Conservation (phyloP, 2,888 invertebrate genomes). For the Oscheius myriophilus region DNA sequence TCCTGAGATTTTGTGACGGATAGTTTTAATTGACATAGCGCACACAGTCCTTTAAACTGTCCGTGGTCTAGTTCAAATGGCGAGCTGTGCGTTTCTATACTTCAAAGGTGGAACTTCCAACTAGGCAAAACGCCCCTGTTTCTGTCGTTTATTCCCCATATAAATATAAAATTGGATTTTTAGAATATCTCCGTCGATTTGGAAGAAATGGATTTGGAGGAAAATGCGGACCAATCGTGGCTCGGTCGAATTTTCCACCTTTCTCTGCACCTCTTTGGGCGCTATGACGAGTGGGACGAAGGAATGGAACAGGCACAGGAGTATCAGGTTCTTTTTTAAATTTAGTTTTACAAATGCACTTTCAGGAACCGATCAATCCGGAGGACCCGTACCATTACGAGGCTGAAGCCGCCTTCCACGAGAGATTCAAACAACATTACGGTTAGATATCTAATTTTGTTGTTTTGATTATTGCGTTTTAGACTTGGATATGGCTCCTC, state of each 20-base stretch:
- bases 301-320: constrained; percentile 4
- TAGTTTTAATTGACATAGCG: too few relatives aligned
- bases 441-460: not conserved
- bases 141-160: too few relatives aligned
- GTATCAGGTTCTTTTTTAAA: not conserved
- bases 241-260: not conserved
- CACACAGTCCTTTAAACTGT: too few relatives aligned
- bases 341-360: not conserved
- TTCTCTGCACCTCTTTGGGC: not conserved
- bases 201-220: not conserved
- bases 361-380: not conserved
- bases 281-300: not conserved
- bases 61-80: too few relatives aligned
- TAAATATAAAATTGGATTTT: too few relatives aligned
- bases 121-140: too few relatives aligned
- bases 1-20: too few relatives aligned
- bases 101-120: too few relatives aligned
- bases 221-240: not conserved
- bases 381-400: constrained; percentile 13
- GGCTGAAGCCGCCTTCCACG: constrained; percentile 14
- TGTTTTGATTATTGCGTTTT: constrained; percentile 1
- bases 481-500: constrained; percentile 71
- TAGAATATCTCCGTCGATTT: too few relatives aligned
- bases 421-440: constrained; percentile 6
- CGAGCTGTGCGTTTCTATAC: too few relatives aligned